Conservation (phyloP, 1,140 invertebrate species). For the Lasaia peninsularis region DNA sequence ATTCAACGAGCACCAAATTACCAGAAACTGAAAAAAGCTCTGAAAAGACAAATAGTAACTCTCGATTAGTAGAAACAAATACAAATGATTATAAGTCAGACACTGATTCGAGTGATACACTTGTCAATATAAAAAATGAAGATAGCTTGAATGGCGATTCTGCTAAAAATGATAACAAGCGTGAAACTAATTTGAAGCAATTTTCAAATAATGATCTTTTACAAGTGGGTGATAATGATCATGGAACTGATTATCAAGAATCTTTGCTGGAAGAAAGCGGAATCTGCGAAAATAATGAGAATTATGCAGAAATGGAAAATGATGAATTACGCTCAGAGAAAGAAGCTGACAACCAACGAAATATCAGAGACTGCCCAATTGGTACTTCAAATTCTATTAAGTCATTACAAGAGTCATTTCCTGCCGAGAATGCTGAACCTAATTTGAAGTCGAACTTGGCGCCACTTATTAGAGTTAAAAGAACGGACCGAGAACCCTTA, state of each 20-base stretch:
- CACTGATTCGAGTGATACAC: constrained; percentile 13
- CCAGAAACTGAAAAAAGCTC: not conserved
- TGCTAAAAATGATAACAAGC: constrained; percentile 48
- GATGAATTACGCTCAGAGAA: constrained; percentile 32
- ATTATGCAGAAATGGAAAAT: constrained; percentile 26
- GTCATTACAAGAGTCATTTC: constrained; percentile 62
- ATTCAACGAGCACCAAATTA: not conserved
- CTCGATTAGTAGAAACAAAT: constrained; percentile 17
- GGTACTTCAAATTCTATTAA: constrained; percentile 38
- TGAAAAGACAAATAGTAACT: constrained; percentile 4
- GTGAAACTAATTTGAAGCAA: constrained; percentile 40
- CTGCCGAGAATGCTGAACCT: constrained; percentile 35
- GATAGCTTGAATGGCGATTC: constrained; percentile 20
- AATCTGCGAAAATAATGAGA: constrained; percentile 12
- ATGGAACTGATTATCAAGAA: constrained; percentile 6
- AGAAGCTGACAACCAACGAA: constrained; percentile 32
- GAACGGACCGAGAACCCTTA: constrained; percentile 39
- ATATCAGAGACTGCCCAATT: constrained; percentile 42
- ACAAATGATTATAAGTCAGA: constrained; percentile 18
- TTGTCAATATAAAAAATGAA: constrained; percentile 22
- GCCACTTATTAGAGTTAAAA: constrained; percentile 61
- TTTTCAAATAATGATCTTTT: constrained; percentile 16
- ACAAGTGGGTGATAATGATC: not conserved
- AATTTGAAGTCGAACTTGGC: constrained; percentile 40
- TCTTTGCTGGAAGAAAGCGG: not conserved